Evolutionary conservation across 2,888 invertebrate genomes (phyloP), one percentile per base, ranked within the genome.

Genomic region (Trachelus tabidus): DNA sequence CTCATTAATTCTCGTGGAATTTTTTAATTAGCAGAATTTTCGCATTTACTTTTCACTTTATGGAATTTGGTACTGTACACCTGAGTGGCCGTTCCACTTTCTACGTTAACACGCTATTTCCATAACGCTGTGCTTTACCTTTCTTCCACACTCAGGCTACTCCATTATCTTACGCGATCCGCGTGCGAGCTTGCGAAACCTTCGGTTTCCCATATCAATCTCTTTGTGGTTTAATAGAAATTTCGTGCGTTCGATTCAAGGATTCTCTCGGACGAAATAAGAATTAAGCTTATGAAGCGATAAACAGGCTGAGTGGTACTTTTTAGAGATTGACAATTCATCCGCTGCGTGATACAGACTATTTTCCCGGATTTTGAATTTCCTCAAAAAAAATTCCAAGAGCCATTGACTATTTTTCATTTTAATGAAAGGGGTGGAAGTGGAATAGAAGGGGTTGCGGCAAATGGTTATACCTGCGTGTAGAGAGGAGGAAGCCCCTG

Each of bases 11-110:
- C 71, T 71, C 33, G 33, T 31, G 34, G 34, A 31, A 71, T 71
- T 34, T 71, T 71, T 71, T 71, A 71, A 71, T 71, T 71, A 33
- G 71, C 31, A 71, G 71, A 30, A 71, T 71, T 71, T 71, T 71
- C 31, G 23, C 56, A 56, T 56, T 31, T 71, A 33, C 34, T 33
- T 71, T 34, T 71, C 71, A 71, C 71, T 31, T 71, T 31, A 31
- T 71, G 33, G 31, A 31, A 12, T 71, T 15, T 9, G 33, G 12
- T 31, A 33, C 33, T 71, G 12, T 71, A 34, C 0, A 71, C 33
- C 33, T 12, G 15, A 12, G 12, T 6, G 31, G 6, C 2, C 33
- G 34, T 34, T 33, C 33, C 71, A 71, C 71, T 15, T 71, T 71
- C 71, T 12, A 71, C 71, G 31, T 71, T 33, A 56, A 56, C 56